These are phyloP conservation scores for Branchellion lobata DNA, from an alignment of 2,888 invertebrate genomes.

Conservation along the genomic window DNA sequence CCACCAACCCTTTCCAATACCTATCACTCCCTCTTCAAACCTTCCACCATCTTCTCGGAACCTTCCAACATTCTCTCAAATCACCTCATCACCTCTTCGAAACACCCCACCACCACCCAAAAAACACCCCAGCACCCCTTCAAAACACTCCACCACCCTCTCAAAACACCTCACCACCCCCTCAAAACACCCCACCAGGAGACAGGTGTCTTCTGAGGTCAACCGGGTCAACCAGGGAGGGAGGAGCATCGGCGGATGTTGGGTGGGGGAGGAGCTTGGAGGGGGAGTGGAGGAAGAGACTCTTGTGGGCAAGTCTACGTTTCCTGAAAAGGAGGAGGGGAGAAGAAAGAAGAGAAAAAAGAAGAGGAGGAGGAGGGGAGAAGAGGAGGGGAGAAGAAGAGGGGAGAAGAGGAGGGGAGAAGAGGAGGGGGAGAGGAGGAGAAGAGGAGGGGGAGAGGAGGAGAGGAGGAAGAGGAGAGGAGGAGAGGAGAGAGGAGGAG, in stretches of 20 bases:
- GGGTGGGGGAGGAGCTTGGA: neutral
- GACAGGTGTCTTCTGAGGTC: slow-evolving; percentile 93
- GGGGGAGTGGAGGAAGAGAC: neutral
- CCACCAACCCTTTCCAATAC: too few species aligned
- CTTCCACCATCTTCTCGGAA: too few species aligned
- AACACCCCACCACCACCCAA: too few species aligned
- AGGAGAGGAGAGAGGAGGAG: neutral
- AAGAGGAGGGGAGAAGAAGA: neutral
- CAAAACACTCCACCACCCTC: too few species aligned
- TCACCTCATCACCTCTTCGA: too few species aligned
- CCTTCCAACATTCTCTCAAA: too few species aligned
- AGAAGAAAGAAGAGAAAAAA: neutral
- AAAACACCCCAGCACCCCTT: too few species aligned
- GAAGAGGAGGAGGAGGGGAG: neutral
- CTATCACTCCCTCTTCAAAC: too few species aligned
- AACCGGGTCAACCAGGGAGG: slow-evolving; percentile 82
- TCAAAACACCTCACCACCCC: too few species aligned
- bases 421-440: neutral
- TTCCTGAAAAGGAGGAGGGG: too few species aligned
- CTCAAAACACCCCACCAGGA: slow-evolving; percentile 76
- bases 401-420: neutral
- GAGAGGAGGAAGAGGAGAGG: neutral
- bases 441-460: too few species aligned
- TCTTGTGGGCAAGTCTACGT: neutral
- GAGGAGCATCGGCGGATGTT: neutral